These are phyloP conservation scores for Unio pictorum DNA, from an alignment of 2,888 invertebrate species.

Conservation along the genomic window DNA sequence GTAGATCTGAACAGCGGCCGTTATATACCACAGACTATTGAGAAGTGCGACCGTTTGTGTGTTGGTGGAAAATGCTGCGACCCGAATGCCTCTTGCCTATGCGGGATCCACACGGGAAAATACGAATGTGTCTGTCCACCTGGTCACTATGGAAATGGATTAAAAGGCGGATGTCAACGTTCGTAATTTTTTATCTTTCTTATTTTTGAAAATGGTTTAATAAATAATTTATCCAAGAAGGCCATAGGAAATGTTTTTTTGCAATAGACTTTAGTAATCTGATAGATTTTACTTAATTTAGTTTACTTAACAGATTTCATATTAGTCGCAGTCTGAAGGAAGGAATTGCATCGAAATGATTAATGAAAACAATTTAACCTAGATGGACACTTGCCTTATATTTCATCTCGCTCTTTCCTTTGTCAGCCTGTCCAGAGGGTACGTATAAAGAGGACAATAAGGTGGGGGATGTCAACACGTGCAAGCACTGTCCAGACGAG, in stretches of 20 bases:
- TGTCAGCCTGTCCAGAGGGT: constrained; percentile 78
- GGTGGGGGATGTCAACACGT: constrained; percentile 75
- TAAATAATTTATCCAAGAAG: no score
- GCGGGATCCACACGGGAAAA: constrained; percentile 80
- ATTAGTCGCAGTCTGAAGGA: no score
- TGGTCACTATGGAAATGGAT: constrained; percentile 80
- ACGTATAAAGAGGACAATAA: constrained; percentile 74
- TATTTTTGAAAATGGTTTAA: background rate
- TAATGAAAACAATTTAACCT: background rate
- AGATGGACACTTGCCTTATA: background rate
- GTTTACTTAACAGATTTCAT: no score
- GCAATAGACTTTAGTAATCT: no score
- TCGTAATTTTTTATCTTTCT: constrained; percentile 32
- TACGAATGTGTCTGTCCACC: constrained; percentile 80
- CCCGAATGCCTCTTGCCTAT: constrained; percentile 77
- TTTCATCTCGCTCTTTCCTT: constrained; percentile 1
- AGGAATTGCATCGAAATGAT: no score
- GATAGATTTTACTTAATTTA: no score
- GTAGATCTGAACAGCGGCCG: constrained; percentile 79
- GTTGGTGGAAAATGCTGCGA: constrained; percentile 76
- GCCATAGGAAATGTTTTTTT: no score
- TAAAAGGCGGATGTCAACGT: constrained; percentile 77
- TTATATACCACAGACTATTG: constrained; percentile 74
- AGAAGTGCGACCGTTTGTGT: constrained; percentile 76
- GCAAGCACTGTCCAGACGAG: constrained; percentile 77